phyloP scores from a whole-genome alignment of 1,140 invertebrate species.

The Dryas iulia region DNA sequence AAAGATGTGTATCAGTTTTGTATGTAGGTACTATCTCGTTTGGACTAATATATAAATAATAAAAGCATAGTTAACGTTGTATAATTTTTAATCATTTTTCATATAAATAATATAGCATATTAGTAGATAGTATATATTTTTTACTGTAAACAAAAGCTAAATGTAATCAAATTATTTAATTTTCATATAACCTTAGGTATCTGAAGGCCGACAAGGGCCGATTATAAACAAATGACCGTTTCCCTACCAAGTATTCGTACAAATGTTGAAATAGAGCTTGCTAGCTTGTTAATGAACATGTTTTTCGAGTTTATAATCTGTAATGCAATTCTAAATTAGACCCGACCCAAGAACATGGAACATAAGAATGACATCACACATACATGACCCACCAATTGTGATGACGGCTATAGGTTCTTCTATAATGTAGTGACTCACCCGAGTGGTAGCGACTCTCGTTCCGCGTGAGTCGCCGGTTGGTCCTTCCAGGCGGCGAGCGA shows the following conservation, averaged over 20 bases:
- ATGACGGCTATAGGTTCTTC: conserved; percentile 42
- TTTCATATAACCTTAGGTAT: conserved; percentile 4
- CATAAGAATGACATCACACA: conserved; percentile 45
- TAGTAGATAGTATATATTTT: not conserved
- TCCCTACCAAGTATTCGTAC: conserved; percentile 14
- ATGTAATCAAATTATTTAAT: conserved; percentile 2
- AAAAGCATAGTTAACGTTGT: not conserved
- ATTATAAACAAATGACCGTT: conserved; percentile 19
- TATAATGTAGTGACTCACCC: conserved; percentile 84
- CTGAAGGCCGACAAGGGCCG: conserved; percentile 13
- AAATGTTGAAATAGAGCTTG: conserved; percentile 23
- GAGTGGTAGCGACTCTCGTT: conserved; percentile 98
- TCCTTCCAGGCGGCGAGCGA: conserved; percentile 85
- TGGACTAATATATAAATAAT: not conserved
- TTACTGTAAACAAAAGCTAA: not conserved
- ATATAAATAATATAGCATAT: not conserved
- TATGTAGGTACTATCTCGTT: not conserved
- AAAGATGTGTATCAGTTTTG: not conserved
- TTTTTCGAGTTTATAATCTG: conserved; percentile 22
- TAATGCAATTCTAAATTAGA: conserved; percentile 19
- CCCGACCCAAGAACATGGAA: conserved; percentile 21
- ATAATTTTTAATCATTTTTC: too few species aligned
- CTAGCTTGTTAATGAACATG: conserved; percentile 24
- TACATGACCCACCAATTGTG: conserved; percentile 34
- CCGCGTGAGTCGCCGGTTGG: conserved; percentile 93